These are phyloP conservation scores for Furnarius figulus DNA, from an alignment of 2,113 vertebrate genomes.

Conservation along the genomic window DNA sequence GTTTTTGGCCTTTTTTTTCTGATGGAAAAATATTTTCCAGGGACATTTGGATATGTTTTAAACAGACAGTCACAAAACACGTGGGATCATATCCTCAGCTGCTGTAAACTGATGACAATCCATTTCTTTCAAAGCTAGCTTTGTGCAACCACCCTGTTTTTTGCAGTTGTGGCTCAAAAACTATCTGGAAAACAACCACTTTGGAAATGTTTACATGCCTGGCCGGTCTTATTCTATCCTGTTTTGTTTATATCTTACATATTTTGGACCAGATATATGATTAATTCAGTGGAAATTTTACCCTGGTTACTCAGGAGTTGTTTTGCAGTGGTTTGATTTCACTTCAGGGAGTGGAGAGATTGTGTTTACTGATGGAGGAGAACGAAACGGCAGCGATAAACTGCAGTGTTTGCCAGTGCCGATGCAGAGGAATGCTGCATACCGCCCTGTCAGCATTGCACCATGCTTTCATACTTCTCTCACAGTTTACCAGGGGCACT, in stretches of 20 bases:
- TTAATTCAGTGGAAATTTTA: constrained; percentile 59
- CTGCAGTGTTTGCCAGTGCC: neutral
- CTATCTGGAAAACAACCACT: constrained; percentile 41
- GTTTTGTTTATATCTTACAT: constrained; percentile 48
- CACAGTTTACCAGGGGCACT: constrained; percentile 6
- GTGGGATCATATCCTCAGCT: neutral
- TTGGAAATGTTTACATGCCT: constrained; percentile 43
- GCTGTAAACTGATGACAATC: constrained; percentile 28
- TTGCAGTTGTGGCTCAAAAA: constrained; percentile 32
- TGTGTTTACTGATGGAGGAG: constrained; percentile 30
- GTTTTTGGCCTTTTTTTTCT: neutral
- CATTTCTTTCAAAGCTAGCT: constrained; percentile 35
- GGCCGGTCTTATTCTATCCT: constrained; percentile 28
- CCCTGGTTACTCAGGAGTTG: neutral
- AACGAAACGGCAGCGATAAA: constrained; percentile 41
- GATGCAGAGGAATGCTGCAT: neutral
- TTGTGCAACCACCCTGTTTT: constrained; percentile 2
- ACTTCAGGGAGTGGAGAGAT: constrained; percentile 13
- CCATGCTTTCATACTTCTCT: neutral
- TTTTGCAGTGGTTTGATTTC: constrained; percentile 34
- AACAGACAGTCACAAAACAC: neutral
- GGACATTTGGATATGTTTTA: neutral
- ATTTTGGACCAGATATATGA: constrained; percentile 33
- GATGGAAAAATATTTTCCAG: neutral
- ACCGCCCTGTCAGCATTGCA: neutral